Evolutionary conservation across 2,113 vertebrate species (phyloP).

Genomic region (Carollia perspicillata): DNA sequence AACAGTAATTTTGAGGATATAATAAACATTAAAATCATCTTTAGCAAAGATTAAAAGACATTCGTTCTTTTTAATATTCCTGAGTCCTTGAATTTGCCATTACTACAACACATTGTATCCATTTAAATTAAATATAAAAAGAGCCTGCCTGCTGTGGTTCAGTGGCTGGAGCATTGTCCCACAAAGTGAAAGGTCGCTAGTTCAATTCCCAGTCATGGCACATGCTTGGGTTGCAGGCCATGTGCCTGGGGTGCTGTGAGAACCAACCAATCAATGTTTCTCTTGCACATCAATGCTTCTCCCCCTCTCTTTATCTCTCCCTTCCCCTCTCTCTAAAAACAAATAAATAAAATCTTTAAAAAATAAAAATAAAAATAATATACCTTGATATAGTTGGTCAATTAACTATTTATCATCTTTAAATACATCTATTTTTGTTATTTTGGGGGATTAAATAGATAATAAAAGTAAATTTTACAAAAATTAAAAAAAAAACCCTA

Average conservation of each 20-base stretch:
- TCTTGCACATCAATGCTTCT: no score
- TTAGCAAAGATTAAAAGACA: neutral
- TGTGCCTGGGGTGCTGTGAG: no score
- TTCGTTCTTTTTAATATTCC: neutral
- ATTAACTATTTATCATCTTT: neutral
- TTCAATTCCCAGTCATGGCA: no score
- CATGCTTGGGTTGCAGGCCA: no score
- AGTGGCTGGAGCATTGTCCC: no score
- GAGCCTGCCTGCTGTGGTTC: no score
- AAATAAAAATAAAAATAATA: neutral
- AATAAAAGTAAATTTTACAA: neutral
- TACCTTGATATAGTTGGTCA: neutral
- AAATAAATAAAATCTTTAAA: neutral
- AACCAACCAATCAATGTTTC: no score
- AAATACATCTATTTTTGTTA: neutral
- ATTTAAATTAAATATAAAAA: neutral
- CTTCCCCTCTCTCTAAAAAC: no score
- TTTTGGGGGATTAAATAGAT: neutral
- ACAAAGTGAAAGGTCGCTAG: no score
- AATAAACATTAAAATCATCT: neutral
- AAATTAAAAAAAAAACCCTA: neutral
- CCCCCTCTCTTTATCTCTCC: no score
- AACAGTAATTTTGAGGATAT: no score
- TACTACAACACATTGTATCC: neutral
- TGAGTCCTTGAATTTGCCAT: neutral